Conservation (phyloP, 2,888 invertebrate species). For the Aphidoletes aphidimyza region DNA sequence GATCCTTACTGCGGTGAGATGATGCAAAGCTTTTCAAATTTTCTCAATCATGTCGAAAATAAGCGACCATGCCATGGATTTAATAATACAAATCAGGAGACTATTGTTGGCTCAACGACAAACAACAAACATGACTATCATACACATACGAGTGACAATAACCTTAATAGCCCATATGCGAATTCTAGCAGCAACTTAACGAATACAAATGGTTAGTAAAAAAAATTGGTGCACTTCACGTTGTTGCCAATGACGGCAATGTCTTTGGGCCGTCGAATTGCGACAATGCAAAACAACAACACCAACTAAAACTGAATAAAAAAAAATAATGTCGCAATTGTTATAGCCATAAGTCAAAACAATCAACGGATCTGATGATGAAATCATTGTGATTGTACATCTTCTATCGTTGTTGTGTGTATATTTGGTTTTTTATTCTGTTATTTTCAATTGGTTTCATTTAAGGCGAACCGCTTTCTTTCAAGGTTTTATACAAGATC, state of each 20-base stretch:
- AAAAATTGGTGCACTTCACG: no score
- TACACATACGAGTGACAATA: neutral
- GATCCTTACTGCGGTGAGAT: neutral
- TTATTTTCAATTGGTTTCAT: slow-evolving; percentile 9
- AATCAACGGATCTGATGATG: neutral
- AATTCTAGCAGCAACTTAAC: neutral
- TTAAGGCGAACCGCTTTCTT: neutral
- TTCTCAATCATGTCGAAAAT: slow-evolving; percentile 29
- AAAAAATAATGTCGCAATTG: no score
- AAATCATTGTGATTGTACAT: no score
- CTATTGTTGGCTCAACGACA: neutral
- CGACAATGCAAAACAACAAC: no score
- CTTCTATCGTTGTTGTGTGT: no score
- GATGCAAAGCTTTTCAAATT: slow-evolving; percentile 46
- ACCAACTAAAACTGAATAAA: no score
- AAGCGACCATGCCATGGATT: slow-evolving; percentile 44
- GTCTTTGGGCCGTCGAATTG: no score
- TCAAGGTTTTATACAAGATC: neutral
- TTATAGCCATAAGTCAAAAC: slow-evolving; percentile 6
- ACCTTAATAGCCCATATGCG: neutral
- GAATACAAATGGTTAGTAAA: slow-evolving; percentile 47
- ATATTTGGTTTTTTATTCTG: no score
- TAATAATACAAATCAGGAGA: neutral
- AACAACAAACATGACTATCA: neutral
- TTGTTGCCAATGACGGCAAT: no score